Conservation (phyloP, 2,888 invertebrate species). For the Odontocerum albicorne region DNA sequence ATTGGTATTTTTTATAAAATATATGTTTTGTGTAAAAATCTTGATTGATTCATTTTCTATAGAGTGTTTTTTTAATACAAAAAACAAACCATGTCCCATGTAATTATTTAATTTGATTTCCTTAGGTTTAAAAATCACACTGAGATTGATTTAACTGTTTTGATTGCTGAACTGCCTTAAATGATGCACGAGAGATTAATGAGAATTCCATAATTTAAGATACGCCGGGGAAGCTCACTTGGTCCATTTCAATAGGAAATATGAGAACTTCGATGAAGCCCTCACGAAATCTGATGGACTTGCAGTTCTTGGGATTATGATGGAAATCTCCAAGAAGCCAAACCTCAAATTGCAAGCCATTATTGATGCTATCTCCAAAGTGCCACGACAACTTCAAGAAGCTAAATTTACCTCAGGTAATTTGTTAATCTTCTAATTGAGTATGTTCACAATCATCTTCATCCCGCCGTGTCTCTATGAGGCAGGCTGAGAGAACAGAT, state of each 20-base stretch:
- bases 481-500: no score
- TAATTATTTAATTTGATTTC: no score
- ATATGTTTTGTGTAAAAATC: no score
- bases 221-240: conserved; percentile 79
- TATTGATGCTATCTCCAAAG: conserved; percentile 53
- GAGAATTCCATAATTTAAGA: no score
- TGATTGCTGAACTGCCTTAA: no score
- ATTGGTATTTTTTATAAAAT: no score
- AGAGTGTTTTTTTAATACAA: no score
- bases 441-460: not conserved
- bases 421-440: not conserved
- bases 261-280: conserved; percentile 64
- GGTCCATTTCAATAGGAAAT: conserved; percentile 76
- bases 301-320: conserved; percentile 70
- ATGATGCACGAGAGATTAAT: no score
- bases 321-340: conserved; percentile 62
- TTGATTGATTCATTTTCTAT: no score
- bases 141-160: no score
- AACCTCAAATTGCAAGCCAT: conserved; percentile 62
- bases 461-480: not conserved
- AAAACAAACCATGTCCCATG: no score
- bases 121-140: no score
- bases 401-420: conserved; percentile 15
- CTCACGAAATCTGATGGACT: conserved; percentile 69
- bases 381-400: conserved; percentile 44